Base-by-base conservation (phyloP, 1,140 invertebrate species). In the Danaus plexippus region DNA sequence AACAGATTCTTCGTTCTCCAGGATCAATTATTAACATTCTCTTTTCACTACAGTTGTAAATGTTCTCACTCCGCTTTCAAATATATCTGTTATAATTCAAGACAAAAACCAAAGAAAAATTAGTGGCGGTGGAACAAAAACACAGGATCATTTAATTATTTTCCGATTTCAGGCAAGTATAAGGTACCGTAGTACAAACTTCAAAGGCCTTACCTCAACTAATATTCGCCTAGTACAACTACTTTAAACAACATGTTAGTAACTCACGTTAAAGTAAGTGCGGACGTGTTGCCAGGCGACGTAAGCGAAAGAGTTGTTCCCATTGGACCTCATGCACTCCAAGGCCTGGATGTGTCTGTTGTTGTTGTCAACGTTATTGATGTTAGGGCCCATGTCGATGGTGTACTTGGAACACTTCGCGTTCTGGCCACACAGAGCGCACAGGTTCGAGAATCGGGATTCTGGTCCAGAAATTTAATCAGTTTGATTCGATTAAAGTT, bases 321-420 rank as follows among this genome's bases (percentile, higher is more conserved):
- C 61, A 44, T 66, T 71, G 4, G 84, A 79, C 18, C 88, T 79
- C 45, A 94, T 64, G 78, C 93, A 94, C 40, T 90, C 84, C 50
- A 94, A 80, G 0, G 92, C 91, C 12, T 92, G 92, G 50, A 89
- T 83, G 71, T 93, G 91, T 0, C 87, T 78, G 71, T 89, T 88
- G 47, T 81, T 67, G 11, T 75, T 63, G 1, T 62, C 61, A 1
- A 73, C 71, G 0, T 74, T 75, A 4, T 61, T 18, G 0, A 79
- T 22, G 9, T 61, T 46, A 9, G 77, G 49, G 9, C 77, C 72
- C 73, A 76, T 81, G 18, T 76, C 62, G 10, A 77, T 61, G 43
- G 58, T 71, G 66, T 87, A 87, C 1, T 71, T 49, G 0, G 63
- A 57, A 51, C 80, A 78, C 12, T 52, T 52, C 8, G 68, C 59